Percentiles rank a stretch among this genome's conserved stretches.
Evolutionary conservation across 2,888 invertebrate species (phyloP).

Genomic region (Ecdyonurus torrentis): DNA sequence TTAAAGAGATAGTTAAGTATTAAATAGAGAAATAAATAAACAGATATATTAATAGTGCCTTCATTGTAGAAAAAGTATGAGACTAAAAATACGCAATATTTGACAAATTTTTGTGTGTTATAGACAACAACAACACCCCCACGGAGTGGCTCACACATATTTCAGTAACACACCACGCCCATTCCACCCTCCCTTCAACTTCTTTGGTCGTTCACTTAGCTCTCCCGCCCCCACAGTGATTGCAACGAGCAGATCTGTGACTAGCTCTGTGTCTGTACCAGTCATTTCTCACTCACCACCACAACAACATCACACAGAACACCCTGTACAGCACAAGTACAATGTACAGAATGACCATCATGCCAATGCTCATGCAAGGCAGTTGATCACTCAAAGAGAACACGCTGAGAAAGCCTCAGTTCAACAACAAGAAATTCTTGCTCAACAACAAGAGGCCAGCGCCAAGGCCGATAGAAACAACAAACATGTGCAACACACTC

Average conservation of each 20-base stretch:
- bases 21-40: too few species aligned
- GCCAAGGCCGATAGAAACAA: too few species aligned
- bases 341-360: constrained; percentile 13
- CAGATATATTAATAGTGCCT: too few species aligned
- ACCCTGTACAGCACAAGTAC: constrained; percentile 11
- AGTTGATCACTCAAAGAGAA: too few species aligned
- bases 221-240: not conserved
- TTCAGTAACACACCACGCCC: not conserved
- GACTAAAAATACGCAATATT: too few species aligned
- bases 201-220: not conserved
- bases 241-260: constrained; percentile 20
- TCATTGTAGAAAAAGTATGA: too few species aligned
- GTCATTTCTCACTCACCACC: constrained; percentile 24
- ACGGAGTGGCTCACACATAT: not conserved
- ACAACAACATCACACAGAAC: constrained; percentile 16
- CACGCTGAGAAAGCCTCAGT: too few species aligned
- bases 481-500: too few species aligned
- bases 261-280: constrained; percentile 28
- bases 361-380: too few species aligned
- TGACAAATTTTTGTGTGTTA: too few species aligned
- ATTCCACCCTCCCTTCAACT: not conserved
- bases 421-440: not conserved
- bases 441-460: too few species aligned
- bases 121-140: not conserved
- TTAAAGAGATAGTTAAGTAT: too few species aligned